Evolutionary conservation across 2,888 invertebrate genomes (phyloP).

Genomic region (Cremastinae sp.): DNA sequence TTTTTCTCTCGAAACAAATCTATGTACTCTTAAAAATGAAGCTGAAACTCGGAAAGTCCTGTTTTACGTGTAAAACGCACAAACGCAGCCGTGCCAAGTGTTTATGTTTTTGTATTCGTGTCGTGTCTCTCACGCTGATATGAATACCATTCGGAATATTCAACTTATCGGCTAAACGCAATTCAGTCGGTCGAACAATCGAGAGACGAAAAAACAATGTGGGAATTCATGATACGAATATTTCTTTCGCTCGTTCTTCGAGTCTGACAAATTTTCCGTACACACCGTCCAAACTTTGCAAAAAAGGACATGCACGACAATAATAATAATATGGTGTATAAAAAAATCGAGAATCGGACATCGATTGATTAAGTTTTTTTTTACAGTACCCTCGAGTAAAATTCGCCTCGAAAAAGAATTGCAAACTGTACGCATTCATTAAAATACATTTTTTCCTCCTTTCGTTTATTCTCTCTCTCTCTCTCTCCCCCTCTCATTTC

Average conservation of each 20-base stretch:
- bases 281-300: slow-evolving; percentile 71
- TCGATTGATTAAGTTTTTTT: slow-evolving; percentile 36
- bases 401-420: slow-evolving; percentile 26
- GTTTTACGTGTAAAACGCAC: too few species aligned
- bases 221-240: slow-evolving; percentile 64
- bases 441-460: slow-evolving; percentile 44
- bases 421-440: slow-evolving; percentile 28
- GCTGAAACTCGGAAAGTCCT: slow-evolving; percentile 29
- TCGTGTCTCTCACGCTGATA: slow-evolving; percentile 65
- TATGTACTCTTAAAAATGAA: slow-evolving; percentile 49
- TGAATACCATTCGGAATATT: slow-evolving; percentile 73
- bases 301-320: slow-evolving; percentile 63
- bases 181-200: slow-evolving; percentile 40
- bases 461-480: slow-evolving; percentile 12
- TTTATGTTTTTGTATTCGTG: neutral
- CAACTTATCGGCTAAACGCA: slow-evolving; percentile 68
- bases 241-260: slow-evolving; percentile 38
- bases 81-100: neutral
- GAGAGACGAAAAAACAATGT: slow-evolving; percentile 65
- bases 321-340: neutral
- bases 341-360: slow-evolving; percentile 7
- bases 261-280: slow-evolving; percentile 71
- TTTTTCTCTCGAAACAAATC: slow-evolving; percentile 18
- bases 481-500: slow-evolving; percentile 22
- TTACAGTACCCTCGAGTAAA: slow-evolving; percentile 33